These are phyloP conservation scores for Heteronetta atricapilla DNA, from an alignment of 2,113 vertebrate genomes.

Conservation along the genomic window DNA sequence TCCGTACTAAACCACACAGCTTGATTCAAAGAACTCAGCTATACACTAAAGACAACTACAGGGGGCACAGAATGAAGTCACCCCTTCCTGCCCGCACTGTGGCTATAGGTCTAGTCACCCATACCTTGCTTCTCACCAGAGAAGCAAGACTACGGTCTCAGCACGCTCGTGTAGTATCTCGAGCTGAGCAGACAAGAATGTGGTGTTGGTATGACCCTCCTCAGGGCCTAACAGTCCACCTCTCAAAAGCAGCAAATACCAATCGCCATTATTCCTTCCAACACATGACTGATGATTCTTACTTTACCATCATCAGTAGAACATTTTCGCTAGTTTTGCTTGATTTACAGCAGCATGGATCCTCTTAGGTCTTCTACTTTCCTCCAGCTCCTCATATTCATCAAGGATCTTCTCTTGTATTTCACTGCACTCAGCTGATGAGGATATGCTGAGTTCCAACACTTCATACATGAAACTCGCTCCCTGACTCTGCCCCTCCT, in stretches of 20 bases:
- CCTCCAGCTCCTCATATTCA: not conserved
- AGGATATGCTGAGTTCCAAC: not conserved
- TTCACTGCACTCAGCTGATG: not conserved
- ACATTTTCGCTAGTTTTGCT: not conserved
- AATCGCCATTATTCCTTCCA: not conserved
- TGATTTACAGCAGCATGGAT: not conserved
- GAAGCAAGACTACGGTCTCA: not conserved
- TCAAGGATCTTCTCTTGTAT: rapidly evolving
- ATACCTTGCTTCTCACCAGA: not conserved
- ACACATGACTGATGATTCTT: not conserved
- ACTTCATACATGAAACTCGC: not conserved
- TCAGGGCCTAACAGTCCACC: not conserved
- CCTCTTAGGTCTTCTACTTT: rapidly evolving
- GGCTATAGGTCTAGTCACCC: not conserved
- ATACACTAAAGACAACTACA: not conserved
- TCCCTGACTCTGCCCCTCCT: rapidly evolving
- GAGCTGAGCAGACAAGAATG: not conserved
- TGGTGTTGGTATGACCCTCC: not conserved
- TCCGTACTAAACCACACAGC: not conserved
- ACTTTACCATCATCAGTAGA: not conserved
- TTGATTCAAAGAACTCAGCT: not conserved
- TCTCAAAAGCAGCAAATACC: rapidly evolving
- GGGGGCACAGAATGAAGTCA: not conserved
- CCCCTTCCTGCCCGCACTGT: not conserved
- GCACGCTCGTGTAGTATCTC: not conserved